Evolutionary conservation across 2,888 invertebrate genomes (phyloP).

Genomic region (Onchidella celtica): DNA sequence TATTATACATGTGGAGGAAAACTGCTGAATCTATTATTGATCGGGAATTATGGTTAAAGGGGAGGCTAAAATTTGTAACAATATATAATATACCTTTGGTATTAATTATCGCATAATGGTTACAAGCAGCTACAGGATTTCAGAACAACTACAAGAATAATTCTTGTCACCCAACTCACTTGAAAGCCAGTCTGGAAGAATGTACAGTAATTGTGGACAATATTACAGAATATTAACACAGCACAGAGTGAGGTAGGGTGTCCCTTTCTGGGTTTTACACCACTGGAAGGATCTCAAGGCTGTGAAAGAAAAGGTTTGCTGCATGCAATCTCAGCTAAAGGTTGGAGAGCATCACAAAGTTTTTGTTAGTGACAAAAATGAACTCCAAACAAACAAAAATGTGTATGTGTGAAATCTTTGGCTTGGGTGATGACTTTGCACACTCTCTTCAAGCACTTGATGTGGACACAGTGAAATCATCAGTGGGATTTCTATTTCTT

Average conservation of each 20-base stretch:
- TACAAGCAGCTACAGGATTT: neutral
- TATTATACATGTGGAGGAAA: no score
- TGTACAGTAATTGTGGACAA: neutral
- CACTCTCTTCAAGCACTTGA: neutral
- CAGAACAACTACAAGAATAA: neutral
- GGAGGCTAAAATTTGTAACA: no score
- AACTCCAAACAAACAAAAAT: neutral
- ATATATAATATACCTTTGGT: no score
- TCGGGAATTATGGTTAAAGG: no score
- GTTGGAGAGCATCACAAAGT: neutral
- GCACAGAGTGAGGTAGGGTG: neutral
- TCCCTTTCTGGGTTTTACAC: neutral
- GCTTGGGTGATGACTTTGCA: neutral
- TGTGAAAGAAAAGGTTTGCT: neutral
- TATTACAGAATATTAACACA: neutral
- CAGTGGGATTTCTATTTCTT: neutral
- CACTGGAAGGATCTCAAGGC: neutral
- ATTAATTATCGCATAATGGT: neutral
- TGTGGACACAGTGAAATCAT: neutral
- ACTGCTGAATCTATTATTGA: no score
- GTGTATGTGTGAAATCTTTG: neutral
- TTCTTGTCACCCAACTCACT: neutral
- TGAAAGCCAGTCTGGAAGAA: neutral
- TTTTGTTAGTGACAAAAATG: neutral
- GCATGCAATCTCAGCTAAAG: neutral